Evolutionary conservation across 2,113 vertebrate genomes (phyloP).

Genomic region (Synodontis membranacea): DNA sequence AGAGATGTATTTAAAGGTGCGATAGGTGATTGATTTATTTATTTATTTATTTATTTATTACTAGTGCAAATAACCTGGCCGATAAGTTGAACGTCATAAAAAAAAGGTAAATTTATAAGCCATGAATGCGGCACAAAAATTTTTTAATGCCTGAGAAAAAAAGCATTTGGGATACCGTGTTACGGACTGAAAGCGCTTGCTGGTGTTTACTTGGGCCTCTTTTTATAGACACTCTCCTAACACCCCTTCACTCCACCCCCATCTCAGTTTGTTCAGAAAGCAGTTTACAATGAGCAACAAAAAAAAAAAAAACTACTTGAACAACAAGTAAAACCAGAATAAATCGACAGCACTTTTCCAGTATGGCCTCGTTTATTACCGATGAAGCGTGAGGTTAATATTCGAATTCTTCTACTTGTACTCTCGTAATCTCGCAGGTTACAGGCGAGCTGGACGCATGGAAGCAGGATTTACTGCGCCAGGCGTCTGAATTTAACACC

Average conservation of each 20-base stretch:
- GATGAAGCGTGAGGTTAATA: neutral
- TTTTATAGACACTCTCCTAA: neutral
- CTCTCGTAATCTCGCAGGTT: constrained; percentile 85
- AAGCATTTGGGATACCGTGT: neutral
- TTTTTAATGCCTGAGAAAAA: neutral
- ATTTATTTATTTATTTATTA: neutral
- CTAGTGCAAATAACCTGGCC: neutral
- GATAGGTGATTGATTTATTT: neutral
- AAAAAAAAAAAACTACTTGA: neutral
- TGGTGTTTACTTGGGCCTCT: neutral
- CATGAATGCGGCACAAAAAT: neutral
- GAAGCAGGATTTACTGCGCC: constrained; percentile 94
- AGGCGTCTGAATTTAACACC: constrained; percentile 90
- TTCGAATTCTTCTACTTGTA: neutral
- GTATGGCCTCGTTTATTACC: neutral
- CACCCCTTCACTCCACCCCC: neutral
- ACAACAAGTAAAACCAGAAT: neutral
- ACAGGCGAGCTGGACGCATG: constrained; percentile 94
- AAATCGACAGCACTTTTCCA: neutral
- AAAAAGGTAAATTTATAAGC: neutral
- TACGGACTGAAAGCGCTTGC: neutral
- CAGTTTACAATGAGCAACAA: neutral
- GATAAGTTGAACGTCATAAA: neutral
- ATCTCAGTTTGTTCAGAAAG: neutral
- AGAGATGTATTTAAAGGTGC: neutral